phyloP scores from a whole-genome alignment of 2,797 vertebrate genomes.

The Hephaestus fuliginosus region DNA sequence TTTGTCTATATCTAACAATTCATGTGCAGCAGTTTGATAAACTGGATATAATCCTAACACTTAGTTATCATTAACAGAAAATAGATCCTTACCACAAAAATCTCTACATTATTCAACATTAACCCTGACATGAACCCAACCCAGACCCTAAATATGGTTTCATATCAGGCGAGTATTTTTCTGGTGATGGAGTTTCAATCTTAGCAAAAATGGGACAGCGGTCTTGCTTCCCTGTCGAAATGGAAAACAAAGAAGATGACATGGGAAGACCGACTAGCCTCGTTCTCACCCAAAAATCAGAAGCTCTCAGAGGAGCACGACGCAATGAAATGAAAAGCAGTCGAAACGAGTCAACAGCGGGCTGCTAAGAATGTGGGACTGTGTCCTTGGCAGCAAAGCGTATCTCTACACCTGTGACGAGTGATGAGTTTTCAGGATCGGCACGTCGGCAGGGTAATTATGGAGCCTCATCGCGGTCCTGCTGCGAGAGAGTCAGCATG shows the following conservation, averaged over 20 bases:
- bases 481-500: constrained; percentile 67
- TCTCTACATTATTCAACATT: neutral
- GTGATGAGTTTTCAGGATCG: constrained; percentile 45
- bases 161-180: neutral
- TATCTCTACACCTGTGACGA: constrained; percentile 54
- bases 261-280: neutral
- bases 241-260: constrained; percentile 3
- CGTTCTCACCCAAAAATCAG: constrained; percentile 18
- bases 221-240: neutral
- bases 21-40: neutral
- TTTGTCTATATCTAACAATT: neutral
- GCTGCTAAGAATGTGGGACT: constrained; percentile 30
- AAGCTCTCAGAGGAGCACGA: constrained; percentile 38
- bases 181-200: neutral
- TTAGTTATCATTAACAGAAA: neutral
- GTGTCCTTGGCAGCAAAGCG: constrained; percentile 41
- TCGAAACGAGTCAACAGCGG: constrained; percentile 44
- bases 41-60: neutral
- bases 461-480: constrained; percentile 46
- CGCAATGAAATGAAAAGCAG: constrained; percentile 46
- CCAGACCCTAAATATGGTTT: neutral
- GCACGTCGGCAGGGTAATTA: constrained; percentile 64
- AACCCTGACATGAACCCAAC: no score
- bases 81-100: neutral
- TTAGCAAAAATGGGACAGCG: neutral